A percentile compares a stretch with the other conserved stretches of the same genome.
phyloP scores from a whole-genome alignment of 2,113 vertebrate genomes.

The Lucifuga dentata region DNA sequence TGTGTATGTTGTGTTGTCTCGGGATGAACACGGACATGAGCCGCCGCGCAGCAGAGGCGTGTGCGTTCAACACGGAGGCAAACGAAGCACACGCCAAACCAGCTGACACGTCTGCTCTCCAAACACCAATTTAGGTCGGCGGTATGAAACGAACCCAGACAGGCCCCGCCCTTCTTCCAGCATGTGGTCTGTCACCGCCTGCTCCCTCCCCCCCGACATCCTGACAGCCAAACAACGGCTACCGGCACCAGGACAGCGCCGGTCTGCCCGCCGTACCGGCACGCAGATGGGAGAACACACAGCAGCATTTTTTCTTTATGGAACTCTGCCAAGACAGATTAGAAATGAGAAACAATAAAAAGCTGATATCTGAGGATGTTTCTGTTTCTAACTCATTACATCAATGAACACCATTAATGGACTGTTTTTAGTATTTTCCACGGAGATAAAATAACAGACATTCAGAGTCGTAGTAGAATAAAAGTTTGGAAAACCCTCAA shows the following conservation, averaged over 20 bases:
- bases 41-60: slow-evolving; percentile 34
- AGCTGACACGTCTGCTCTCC: slow-evolving; percentile 70
- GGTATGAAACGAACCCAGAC: slow-evolving; percentile 52
- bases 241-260: slow-evolving; percentile 53
- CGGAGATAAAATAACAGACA: too few relatives aligned
- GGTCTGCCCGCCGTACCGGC: too few relatives aligned
- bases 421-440: neutral
- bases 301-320: slow-evolving; percentile 33
- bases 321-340: slow-evolving; percentile 32
- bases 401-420: neutral
- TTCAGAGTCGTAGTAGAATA: too few relatives aligned
- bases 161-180: neutral
- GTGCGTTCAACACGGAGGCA: slow-evolving; percentile 43
- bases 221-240: slow-evolving; percentile 63
- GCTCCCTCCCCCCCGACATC: slow-evolving; percentile 38
- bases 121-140: slow-evolving; percentile 71
- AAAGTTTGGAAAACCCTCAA: too few relatives aligned
- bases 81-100: slow-evolving; percentile 65
- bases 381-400: neutral
- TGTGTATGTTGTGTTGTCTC: neutral
- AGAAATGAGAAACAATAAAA: neutral
- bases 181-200: too few relatives aligned
- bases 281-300: slow-evolving; percentile 65
- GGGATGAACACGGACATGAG: slow-evolving; percentile 48
- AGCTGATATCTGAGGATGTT: neutral